A percentile compares a stretch with the other conserved stretches of the same genome.
Conservation (phyloP, 35 echinoderm and acorn worm genomes). For the Eucidaris tribuloides region DNA sequence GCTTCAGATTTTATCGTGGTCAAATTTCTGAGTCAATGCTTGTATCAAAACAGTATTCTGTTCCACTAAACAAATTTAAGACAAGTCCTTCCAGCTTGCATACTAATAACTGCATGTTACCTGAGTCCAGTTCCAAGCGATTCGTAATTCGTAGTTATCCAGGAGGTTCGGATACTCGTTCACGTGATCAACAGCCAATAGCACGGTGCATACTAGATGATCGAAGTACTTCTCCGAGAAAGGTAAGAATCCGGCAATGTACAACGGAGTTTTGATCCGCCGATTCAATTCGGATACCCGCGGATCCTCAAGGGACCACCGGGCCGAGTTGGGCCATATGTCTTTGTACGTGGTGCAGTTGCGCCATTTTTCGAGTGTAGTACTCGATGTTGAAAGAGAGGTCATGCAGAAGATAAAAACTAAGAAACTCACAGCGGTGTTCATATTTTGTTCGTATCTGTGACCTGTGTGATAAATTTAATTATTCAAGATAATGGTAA, state of each 20-base stretch:
- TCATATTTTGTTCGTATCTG: too few species aligned
- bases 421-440: too few species aligned
- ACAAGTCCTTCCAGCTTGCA: too few species aligned
- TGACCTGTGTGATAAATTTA: too few species aligned
- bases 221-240: slow-evolving; percentile 15
- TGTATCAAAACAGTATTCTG: too few species aligned
- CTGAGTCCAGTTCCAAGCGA: slow-evolving; percentile 50
- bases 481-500: too few species aligned
- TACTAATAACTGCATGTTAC: too few species aligned
- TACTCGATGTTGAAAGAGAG: neutral
- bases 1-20: too few species aligned
- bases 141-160: slow-evolving; percentile 44
- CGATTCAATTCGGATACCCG: neutral
- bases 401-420: too few species aligned
- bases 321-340: neutral
- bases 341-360: neutral
- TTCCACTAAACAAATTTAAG: too few species aligned
- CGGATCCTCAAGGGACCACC: neutral
- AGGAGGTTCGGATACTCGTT: slow-evolving; percentile 38
- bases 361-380: neutral
- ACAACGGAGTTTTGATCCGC: slow-evolving; percentile 33
- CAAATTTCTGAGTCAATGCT: too few species aligned
- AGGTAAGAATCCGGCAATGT: slow-evolving; percentile 55
- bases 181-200: slow-evolving; percentile 49
- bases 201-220: slow-evolving; percentile 20